phyloP scores from a whole-genome alignment of 2,888 invertebrate species.

The Ophioninae sp. region DNA sequence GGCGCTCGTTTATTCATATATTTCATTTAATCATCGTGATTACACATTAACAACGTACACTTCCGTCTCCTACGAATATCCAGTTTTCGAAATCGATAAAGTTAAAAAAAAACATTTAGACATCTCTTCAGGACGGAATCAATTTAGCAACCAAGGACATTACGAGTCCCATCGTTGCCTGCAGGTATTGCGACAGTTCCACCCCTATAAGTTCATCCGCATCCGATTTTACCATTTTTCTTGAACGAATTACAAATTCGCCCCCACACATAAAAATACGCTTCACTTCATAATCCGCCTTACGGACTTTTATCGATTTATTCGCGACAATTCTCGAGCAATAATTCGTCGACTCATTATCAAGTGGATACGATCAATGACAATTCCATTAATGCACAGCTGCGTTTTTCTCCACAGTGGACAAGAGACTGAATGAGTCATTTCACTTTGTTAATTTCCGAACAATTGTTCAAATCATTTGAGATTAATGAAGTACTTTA shows the following conservation, averaged over 20 bases:
- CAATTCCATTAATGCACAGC: not conserved
- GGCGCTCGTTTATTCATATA: constrained; percentile 20
- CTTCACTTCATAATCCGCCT: not conserved
- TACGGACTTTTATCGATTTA: constrained; percentile 1
- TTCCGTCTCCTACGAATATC: constrained; percentile 4
- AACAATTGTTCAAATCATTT: not conserved
- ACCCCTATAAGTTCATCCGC: constrained; percentile 15
- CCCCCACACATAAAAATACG: not conserved
- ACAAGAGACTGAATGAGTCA: not conserved
- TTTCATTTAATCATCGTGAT: not conserved
- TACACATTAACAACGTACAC: not conserved
- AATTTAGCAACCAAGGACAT: constrained; percentile 38
- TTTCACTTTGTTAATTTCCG: not conserved
- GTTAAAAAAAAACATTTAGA: constrained; percentile 26
- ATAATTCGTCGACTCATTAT: not conserved
- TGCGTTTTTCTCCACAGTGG: not conserved
- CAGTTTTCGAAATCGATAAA: not conserved
- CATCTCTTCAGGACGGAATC: constrained; percentile 43
- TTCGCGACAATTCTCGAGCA: not conserved
- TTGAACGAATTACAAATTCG: not conserved
- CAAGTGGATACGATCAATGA: not conserved
- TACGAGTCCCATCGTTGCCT: constrained; percentile 31
- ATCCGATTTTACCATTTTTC: constrained; percentile 18
- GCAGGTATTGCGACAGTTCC: constrained; percentile 45
- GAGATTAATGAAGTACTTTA: not conserved